Evolutionary conservation across 2,797 vertebrate genomes (phyloP).

Genomic region (Rhinella marina): DNA sequence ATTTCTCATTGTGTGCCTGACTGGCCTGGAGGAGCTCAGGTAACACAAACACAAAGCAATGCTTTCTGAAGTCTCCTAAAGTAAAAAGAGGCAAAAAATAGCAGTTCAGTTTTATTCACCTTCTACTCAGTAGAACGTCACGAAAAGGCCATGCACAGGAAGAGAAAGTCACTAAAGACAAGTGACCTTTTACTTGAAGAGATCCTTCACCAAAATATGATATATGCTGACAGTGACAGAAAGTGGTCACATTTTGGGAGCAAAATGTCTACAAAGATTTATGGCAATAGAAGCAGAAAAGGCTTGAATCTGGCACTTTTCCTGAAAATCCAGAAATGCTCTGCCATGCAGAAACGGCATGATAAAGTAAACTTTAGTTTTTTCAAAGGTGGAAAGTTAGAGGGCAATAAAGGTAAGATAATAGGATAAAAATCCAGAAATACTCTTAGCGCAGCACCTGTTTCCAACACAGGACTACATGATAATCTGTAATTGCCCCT

Average conservation of each 20-base stretch:
- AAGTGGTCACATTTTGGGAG: conserved; percentile 54
- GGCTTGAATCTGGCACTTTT: conserved; percentile 61
- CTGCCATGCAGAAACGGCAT: conserved; percentile 36
- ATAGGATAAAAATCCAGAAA: not conserved
- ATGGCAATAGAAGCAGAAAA: conserved; percentile 59
- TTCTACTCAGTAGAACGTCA: conserved; percentile 45
- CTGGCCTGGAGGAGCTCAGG: conserved; percentile 25
- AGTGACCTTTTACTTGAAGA: conserved; percentile 57
- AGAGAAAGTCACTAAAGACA: conserved; percentile 59
- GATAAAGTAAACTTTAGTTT: conserved; percentile 63
- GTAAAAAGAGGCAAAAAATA: conserved; percentile 24
- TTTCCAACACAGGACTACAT: not conserved
- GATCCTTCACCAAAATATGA: conserved; percentile 52
- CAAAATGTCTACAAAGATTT: conserved; percentile 60
- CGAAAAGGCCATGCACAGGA: conserved; percentile 58
- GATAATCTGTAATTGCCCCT: not conserved
- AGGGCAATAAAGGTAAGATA: not conserved
- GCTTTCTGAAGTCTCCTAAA: not conserved
- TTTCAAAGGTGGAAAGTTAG: not conserved
- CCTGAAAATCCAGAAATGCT: conserved; percentile 58
- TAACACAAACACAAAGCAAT: conserved; percentile 11
- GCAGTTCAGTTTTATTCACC: conserved; percentile 55
- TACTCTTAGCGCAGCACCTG: not conserved
- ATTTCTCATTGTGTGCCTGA: conserved; percentile 31
- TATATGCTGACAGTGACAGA: conserved; percentile 60